Evolutionary conservation across 2,888 invertebrate genomes (phyloP), one percentile per base, ranked within the genome.

Genomic region (Apotomis turbidana): DNA sequence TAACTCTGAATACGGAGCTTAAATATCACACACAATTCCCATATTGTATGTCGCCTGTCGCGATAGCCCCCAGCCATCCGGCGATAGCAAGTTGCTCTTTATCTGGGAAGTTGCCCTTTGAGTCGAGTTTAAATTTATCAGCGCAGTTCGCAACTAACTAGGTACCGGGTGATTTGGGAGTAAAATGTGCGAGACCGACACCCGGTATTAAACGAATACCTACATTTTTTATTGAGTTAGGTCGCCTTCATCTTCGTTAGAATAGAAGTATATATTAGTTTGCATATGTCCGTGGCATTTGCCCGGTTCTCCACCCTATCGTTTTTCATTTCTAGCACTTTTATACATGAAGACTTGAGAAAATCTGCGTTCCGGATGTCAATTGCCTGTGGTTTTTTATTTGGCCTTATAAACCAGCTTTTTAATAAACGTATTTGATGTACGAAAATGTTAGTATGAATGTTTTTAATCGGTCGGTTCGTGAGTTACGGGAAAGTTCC

Each of bases 31-130:
- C 44, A 27, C 44, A 55, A 64, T 41, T 55, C 64, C 12, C 10
- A 54, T 15, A 27, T 44, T 63, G 15, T n/a, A 6, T 12, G 27
- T 8, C 61, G 54, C 49, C 8, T 68, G 36, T 71, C 67, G 36
- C 55, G 66, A 80, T 80, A 87, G 78, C 78, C 78, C 77, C 81
- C 75, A 78, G 75, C 76, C 74, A 78, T 76, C 74, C 66, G 70
- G 71, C 74, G 83, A 86, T 85, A 85, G 76, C 81, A 81, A 86
- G 79, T 85, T 82, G 77, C 78, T 78, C 80, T 83, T 85, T 89
- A 88, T 89, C 89, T 85, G 70, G 76, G 83, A 88, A 89, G 83
- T 90, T 89, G 79, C 79, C 84, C 89, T 89, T 88, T 89, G 87
- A 84, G 80, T 77, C 74, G 79, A 88, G 81, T 89, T 89, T 81